phyloP scores from a whole-genome alignment of 2,797 vertebrate species.

The Pseudochirops cupreus region DNA sequence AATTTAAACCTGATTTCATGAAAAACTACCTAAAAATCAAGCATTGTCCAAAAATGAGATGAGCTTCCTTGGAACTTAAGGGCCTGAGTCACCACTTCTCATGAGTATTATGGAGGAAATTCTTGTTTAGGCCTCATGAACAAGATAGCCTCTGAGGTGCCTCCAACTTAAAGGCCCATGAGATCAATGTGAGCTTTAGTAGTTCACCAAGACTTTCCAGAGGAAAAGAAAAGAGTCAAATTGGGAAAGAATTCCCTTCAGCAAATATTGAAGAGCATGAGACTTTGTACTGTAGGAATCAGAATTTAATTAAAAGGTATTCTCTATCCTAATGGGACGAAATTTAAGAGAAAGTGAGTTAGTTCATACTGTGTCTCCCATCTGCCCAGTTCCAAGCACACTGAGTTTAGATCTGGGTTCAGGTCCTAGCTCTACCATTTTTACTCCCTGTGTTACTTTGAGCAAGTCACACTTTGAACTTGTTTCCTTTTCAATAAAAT shows the following conservation, averaged over 20 bases:
- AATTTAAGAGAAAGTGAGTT: not conserved
- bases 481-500: not conserved
- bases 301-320: not conserved
- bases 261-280: not conserved
- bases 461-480: not conserved
- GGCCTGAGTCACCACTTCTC: not conserved
- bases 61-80: not conserved
- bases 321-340: not conserved
- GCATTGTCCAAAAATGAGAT: not conserved
- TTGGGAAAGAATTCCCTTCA: not conserved
- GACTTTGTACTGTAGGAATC: not conserved
- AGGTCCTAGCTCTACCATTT: not conserved
- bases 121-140: not conserved
- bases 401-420: not conserved
- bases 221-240: not conserved
- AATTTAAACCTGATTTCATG: not conserved
- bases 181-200: not conserved
- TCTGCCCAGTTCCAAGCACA: not conserved
- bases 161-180: not conserved
- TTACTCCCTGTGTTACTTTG: not conserved
- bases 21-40: not conserved
- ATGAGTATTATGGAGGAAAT: not conserved
- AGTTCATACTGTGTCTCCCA: not conserved
- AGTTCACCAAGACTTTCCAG: not conserved
- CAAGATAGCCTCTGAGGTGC: too few species aligned